Evolutionary conservation across 2,797 vertebrate genomes (phyloP).

Genomic region (Premnoplex brunnescens): DNA sequence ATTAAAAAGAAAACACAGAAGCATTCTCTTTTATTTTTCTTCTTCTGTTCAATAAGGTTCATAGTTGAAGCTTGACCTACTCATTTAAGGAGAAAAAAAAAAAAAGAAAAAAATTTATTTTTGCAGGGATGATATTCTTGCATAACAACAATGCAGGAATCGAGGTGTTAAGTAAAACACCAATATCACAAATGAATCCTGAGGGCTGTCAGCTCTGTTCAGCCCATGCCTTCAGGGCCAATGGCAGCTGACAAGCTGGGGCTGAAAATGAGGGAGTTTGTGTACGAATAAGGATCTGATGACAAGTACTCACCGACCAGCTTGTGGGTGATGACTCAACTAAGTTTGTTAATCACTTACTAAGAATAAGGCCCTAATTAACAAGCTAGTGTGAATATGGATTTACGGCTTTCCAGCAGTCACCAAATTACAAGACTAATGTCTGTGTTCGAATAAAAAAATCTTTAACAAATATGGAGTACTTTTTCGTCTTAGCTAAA

Average conservation of each 20-base stretch:
- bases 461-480: accelerated
- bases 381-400: neutral
- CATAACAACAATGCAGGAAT: neutral
- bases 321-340: slow-evolving; percentile 41
- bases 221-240: neutral
- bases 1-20: neutral
- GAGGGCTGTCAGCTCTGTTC: neutral
- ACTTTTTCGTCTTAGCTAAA: neutral
- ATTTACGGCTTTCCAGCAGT: neutral
- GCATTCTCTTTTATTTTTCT: neutral
- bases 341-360: slow-evolving; percentile 3
- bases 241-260: neutral
- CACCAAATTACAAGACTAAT: neutral
- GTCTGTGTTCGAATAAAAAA: neutral
- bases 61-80: neutral
- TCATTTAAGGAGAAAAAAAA: neutral
- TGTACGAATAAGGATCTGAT: neutral
- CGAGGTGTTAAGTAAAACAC: neutral
- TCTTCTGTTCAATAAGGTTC: neutral
- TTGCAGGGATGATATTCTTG: neutral
- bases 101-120: neutral
- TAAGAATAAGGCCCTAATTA: slow-evolving; percentile 44
- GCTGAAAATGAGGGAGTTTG: slow-evolving; percentile 1
- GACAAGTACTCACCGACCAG: neutral
- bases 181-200: neutral